phyloP scores from a whole-genome alignment of 2,888 invertebrate genomes.

The Rhodophaea formosa region DNA sequence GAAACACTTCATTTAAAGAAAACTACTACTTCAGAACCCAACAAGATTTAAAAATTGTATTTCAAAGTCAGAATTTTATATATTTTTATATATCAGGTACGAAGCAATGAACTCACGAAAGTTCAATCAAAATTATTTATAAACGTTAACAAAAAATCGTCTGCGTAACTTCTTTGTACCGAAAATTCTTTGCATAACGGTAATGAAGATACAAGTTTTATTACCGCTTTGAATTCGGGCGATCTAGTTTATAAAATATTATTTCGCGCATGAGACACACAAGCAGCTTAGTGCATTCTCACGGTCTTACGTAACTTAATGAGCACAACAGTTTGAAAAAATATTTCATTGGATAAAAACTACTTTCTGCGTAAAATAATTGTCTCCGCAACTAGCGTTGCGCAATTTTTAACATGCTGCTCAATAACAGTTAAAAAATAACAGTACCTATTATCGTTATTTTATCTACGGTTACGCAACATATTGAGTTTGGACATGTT shows the following conservation, averaged over 20 bases:
- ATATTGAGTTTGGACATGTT: neutral
- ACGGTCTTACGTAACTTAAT: constrained; percentile 10
- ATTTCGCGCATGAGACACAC: neutral
- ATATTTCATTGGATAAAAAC: neutral
- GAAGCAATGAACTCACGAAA: too few relatives aligned
- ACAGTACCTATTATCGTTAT: neutral
- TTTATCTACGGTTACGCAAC: neutral
- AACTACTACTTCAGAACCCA: too few relatives aligned
- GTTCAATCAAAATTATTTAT: neutral
- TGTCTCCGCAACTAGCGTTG: constrained; percentile 2
- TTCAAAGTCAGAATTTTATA: too few relatives aligned
- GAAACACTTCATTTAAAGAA: too few relatives aligned
- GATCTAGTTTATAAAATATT: neutral
- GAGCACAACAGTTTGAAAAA: neutral
- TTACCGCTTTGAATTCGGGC: neutral
- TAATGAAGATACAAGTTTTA: neutral
- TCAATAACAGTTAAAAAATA: constrained; percentile 6
- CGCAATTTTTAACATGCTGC: neutral
- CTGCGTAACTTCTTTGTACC: neutral
- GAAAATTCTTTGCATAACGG: constrained; percentile 6
- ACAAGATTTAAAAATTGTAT: too few relatives aligned
- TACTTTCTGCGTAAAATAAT: constrained; percentile 8
- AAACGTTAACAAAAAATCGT: neutral
- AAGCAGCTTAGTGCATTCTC: neutral
- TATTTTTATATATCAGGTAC: too few relatives aligned